A percentile compares a stretch with the other conserved stretches of the same genome.
Conservation (phyloP, 1,140 invertebrate species). For the Chironomus tepperi region DNA sequence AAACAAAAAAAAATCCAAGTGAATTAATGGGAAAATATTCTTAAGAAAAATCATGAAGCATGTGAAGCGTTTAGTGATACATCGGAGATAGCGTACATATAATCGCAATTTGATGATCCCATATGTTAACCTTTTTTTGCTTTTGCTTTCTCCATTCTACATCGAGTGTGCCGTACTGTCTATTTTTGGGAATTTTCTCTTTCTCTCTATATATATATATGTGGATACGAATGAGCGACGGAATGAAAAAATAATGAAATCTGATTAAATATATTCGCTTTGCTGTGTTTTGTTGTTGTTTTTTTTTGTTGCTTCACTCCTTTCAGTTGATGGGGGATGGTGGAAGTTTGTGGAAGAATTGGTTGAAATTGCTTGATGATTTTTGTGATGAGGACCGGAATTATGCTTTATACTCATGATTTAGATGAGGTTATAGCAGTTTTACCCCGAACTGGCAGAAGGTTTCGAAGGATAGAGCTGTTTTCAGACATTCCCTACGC, state of each 20-base stretch:
- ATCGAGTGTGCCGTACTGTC: not conserved
- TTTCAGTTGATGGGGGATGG: too few species aligned
- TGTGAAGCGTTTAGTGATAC: conserved; percentile 19
- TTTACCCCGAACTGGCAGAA: too few species aligned
- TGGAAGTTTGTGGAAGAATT: too few species aligned
- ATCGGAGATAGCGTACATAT: conserved; percentile 16
- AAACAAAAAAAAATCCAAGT: not conserved
- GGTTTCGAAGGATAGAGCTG: too few species aligned
- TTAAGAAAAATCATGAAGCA: conserved; percentile 6
- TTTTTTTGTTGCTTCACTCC: too few species aligned
- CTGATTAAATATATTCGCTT: conserved; percentile 19
- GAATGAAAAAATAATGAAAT: conserved; percentile 23
- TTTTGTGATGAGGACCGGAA: too few species aligned
- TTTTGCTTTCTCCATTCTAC: not conserved
- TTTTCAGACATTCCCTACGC: too few species aligned
- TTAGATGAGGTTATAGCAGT: too few species aligned
- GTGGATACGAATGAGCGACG: not conserved
- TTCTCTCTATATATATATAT: too few species aligned
- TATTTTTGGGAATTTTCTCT: not conserved
- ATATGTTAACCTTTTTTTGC: conserved; percentile 23
- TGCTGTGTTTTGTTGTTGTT: not conserved
- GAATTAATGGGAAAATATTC: not conserved
- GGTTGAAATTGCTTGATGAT: too few species aligned
- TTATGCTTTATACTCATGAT: too few species aligned
- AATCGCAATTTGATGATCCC: conserved; percentile 23